Evolutionary conservation across 2,888 invertebrate genomes (phyloP), one percentile per base, ranked within the genome.

Genomic region (Lampropteryx suffumata): DNA sequence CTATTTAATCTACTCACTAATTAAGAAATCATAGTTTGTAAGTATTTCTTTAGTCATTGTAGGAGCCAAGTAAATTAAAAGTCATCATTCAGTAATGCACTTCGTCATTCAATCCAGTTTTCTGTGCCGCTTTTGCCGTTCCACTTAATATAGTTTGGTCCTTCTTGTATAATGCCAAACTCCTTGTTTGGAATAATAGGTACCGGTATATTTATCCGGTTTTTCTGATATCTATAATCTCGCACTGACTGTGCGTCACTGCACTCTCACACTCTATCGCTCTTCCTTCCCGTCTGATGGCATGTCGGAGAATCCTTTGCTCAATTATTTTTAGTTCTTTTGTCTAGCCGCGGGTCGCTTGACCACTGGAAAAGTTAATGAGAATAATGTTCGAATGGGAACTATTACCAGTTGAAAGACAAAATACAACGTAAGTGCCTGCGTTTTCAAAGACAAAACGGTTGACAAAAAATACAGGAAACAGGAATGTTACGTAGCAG

Each of bases 201-300:
- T n/a, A n/a, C n/a, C n/a, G n/a, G n/a, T n/a, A n/a, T n/a, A 24
- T 33, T 29, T 32, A 8, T 28, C 34, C 48, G 41, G 30, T 35
- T 35, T 29, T 40, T n/a, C 5, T 39, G 17, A 27, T 14, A 32
- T n/a, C 8, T 11, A n/a, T n/a, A 11, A 10, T 27, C 7, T 26
- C 8, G 11, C 11, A 9, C 29, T 13, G 21, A 17, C 8, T 17
- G 10, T 30, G 13, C 28, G 53, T 59, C 67, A 67, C 69, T 63
- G 66, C 68, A 64, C 64, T 64, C 64, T 64, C 64, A 45, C 64
- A 45, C 50, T 53, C 58, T 57, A 47, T 58, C 50, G 52, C 56
- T 48, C 12, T 62, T 58, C 58, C 53, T 57, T 54, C 65, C 62
- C 61, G 59, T 67, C 71, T 78, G 77, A 80, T 79, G 73, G 73